Conservation (phyloP, 2,113 vertebrate genomes). For the Oryzias curvinotus region DNA sequence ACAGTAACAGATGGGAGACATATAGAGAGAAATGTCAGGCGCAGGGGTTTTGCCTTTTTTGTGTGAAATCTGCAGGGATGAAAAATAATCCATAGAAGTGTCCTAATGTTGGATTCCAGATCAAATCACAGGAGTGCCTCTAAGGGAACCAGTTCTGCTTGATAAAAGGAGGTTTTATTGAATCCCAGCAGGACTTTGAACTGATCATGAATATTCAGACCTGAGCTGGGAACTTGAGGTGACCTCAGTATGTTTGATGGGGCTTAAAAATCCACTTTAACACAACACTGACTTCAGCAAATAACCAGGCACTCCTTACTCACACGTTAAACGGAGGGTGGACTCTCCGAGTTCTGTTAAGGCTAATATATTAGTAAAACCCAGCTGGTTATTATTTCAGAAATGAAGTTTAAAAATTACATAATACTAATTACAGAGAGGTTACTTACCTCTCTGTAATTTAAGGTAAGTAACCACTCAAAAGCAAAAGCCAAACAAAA, state of each 20-base stretch:
- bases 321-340: conserved; percentile 22
- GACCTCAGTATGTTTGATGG: conserved; percentile 45
- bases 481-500: no score
- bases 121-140: conserved; percentile 16
- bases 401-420: not conserved
- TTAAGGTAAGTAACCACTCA: no score
- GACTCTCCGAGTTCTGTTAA: conserved; percentile 17
- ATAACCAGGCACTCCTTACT: conserved; percentile 20
- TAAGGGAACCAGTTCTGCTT: conserved; percentile 10
- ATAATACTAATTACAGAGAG: no score
- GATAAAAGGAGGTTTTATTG: not conserved
- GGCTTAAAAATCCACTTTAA: conserved; percentile 54
- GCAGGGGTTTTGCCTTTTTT: conserved; percentile 2
- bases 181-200: conserved; percentile 21
- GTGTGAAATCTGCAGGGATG: conserved; percentile 20
- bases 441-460: no score
- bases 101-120: conserved; percentile 38
- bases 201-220: conserved; percentile 47
- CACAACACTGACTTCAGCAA: conserved; percentile 46
- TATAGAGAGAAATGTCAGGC: conserved; percentile 23
- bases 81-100: conserved; percentile 29
- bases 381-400: conserved; percentile 7
- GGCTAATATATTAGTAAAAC: conserved; percentile 18
- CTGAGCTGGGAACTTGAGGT: conserved; percentile 19
- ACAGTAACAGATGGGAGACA: conserved; percentile 13